A percentile compares a stretch with the other conserved stretches of the same genome.
These are phyloP conservation scores for Varanus salvator DNA, from an alignment of 2,113 vertebrate genomes.

Conservation along the genomic window DNA sequence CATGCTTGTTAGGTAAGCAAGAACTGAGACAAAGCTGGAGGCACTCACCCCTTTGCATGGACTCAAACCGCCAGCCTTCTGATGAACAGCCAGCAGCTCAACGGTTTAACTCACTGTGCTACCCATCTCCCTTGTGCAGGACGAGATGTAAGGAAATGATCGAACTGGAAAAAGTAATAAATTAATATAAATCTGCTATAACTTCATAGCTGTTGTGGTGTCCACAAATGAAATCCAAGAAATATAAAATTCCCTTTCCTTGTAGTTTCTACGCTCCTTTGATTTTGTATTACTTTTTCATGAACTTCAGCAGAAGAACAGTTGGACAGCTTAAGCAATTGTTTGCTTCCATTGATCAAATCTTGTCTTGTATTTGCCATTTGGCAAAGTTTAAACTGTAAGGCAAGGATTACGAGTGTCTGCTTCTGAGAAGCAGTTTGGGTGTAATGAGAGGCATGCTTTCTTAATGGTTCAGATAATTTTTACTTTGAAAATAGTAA, in stretches of 20 bases:
- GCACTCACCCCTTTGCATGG: too few relatives aligned
- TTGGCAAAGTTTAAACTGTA: not conserved
- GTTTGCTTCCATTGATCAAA: constrained; percentile 29
- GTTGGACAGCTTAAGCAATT: constrained; percentile 16
- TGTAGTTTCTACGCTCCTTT: not conserved
- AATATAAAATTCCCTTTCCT: not conserved
- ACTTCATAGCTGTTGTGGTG: not conserved
- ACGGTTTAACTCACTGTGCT: too few relatives aligned
- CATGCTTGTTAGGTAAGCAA: too few relatives aligned
- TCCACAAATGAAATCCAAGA: not conserved
- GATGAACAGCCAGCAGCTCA: too few relatives aligned
- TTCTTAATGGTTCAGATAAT: constrained; percentile 42
- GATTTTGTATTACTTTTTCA: constrained; percentile 15
- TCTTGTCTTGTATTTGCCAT: constrained; percentile 30
- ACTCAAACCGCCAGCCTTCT: too few relatives aligned
- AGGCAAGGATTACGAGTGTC: constrained; percentile 38
- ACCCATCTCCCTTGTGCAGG: not conserved
- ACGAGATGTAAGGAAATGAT: not conserved
- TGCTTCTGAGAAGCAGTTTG: constrained; percentile 38
- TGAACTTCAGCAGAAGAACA: constrained; percentile 30
- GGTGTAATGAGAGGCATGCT: constrained; percentile 40
- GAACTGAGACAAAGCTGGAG: too few relatives aligned
- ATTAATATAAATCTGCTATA: not conserved
- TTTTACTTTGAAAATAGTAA: constrained; percentile 38
- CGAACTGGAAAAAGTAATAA: not conserved